Base-by-base conservation (phyloP, 1,140 invertebrate genomes). In the Drosophila tristis region DNA sequence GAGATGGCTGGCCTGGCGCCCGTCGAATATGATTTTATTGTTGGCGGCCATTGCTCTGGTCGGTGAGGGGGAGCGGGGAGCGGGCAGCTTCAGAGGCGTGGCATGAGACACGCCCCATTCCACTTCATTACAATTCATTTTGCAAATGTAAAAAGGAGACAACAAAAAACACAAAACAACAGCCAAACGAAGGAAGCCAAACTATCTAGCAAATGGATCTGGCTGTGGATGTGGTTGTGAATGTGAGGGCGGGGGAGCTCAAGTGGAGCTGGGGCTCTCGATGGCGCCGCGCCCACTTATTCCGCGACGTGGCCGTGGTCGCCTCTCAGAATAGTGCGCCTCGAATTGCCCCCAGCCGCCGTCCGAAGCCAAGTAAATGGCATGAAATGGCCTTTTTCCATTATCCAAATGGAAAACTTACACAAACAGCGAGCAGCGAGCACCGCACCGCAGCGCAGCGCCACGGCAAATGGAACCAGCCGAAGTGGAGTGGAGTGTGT, bases 371-470 rank as follows among this genome's bases (percentile, higher is more conserved):
- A 78, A 78, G 67, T 81, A 85, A 89, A 90, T 89, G 85, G 85
- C 72, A 84, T 72, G 70, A 90, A 91, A 91, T 91, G 90, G 90
- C 78, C 90, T 91, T 91, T 91, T 91, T 91, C 90, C 90, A 91
- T 91, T 91, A 91, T 81, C 90, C 85, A 91, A 91, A 91, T 91
- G 85, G 82, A 90, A 91, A 91, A 91, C 84, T 87, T 87, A 87
- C 84, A 82, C 82, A 78, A 89, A 82, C 84, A 76, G 70, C 71
- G 55, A 64, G 31, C 53, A 25, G 35, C 26, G 16, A 25, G 35
- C 42, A 13, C 5, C 1, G 23, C 23, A 16, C 5, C 20, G 20
- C 20, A 20, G 20, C 20, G 20, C 35, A 42, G 15, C 15, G 25
- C 42, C 53, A 51, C 74, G 65, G 71, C 66, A 68, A 87, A 87